A percentile compares a stretch with the other conserved stretches of the same genome.
phyloP scores from a whole-genome alignment of 2,888 invertebrate species.

The Arctia plantaginis region DNA sequence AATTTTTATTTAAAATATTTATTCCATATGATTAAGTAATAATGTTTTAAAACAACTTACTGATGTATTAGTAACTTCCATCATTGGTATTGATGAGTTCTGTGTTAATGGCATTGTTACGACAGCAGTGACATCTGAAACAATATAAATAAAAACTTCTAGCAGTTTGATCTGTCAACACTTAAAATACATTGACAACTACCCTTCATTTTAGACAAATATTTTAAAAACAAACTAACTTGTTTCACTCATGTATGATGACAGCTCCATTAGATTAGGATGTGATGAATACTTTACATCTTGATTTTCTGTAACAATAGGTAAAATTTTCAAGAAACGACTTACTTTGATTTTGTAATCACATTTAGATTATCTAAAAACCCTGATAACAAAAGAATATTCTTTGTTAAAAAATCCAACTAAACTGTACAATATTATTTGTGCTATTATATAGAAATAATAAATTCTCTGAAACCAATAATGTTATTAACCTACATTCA shows the following conservation, averaged over 20 bases:
- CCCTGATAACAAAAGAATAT: neutral
- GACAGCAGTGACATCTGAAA: constrained; percentile 83
- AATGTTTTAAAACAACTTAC: constrained; percentile 62
- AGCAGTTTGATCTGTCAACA: constrained; percentile 6
- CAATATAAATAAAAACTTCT: constrained; percentile 15
- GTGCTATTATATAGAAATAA: neutral
- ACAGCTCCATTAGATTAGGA: constrained; percentile 80
- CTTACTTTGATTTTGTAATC: neutral
- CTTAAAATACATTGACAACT: constrained; percentile 19
- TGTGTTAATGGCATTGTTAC: constrained; percentile 83
- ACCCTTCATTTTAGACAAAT: constrained; percentile 32
- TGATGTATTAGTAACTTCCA: constrained; percentile 83
- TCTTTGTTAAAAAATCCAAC: neutral
- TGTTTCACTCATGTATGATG: constrained; percentile 83
- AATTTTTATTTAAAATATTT: neutral
- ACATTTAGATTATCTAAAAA: too few species aligned
- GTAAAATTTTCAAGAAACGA: constrained; percentile 3
- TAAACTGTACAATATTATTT: neutral
- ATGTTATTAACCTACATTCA: neutral
- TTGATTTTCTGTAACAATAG: constrained; percentile 69
- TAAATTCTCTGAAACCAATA: neutral
- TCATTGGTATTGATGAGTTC: constrained; percentile 80
- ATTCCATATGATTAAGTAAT: neutral
- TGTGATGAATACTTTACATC: constrained; percentile 77
- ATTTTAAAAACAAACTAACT: constrained; percentile 65